Conservation (phyloP, 2,797 vertebrate species). For the Onychomys arenicola region DNA sequence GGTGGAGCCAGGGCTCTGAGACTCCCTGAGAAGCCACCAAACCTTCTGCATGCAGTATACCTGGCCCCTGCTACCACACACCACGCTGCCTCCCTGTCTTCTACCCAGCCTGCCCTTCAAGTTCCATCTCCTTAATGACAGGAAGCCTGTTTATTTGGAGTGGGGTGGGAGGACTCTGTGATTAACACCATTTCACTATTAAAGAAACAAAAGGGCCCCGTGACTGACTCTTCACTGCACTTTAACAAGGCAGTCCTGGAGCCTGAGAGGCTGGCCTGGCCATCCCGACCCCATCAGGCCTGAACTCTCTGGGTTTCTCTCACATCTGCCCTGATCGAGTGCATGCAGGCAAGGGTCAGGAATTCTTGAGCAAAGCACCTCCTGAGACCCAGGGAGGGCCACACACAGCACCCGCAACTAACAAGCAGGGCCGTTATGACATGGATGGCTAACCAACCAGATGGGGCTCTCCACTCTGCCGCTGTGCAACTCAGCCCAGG, state of each 20-base stretch:
- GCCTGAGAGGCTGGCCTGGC: not conserved
- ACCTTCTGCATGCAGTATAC: not conserved
- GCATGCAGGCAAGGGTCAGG: not conserved
- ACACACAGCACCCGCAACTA: rapidly evolving
- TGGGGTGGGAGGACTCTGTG: not conserved
- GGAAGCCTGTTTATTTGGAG: slow-evolving; percentile 9
- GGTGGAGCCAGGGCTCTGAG: too few relatives aligned
- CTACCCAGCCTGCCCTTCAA: not conserved
- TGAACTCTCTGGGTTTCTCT: not conserved
- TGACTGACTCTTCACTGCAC: not conserved
- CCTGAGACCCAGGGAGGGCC: not conserved
- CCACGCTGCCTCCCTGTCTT: not conserved
- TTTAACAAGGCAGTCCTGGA: not conserved
- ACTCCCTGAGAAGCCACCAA: not conserved
- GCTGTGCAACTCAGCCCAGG: not conserved
- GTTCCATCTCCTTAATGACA: slow-evolving; percentile 8
- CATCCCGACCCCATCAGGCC: rapidly evolving
- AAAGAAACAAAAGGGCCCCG: not conserved
- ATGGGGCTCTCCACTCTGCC: not conserved
- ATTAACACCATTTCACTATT: not conserved
- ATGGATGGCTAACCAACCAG: slow-evolving; percentile 18
- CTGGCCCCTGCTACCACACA: not conserved
- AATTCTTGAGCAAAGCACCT: not conserved
- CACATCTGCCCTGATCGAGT: not conserved
- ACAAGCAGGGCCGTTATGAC: not conserved